Percentiles rank a stretch among this genome's conserved stretches.
Evolutionary conservation across 2,797 vertebrate species (phyloP).

Genomic region (Trematomus bernacchii): DNA sequence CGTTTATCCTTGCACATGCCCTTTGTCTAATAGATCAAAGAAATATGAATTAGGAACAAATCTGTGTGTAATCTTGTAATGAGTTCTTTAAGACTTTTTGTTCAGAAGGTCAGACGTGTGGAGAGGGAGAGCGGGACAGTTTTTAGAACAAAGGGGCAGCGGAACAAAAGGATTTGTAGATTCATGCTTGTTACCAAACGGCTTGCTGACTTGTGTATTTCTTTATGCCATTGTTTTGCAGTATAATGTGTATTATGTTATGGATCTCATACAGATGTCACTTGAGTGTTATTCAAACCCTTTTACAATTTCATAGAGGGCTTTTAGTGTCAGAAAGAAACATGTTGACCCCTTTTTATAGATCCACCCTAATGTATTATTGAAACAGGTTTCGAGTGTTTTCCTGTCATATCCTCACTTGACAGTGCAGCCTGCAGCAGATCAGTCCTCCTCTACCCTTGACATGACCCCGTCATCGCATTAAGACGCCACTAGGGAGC

Average conservation of each 20-base stretch:
- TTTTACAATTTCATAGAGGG: not conserved
- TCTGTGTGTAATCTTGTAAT: constrained; percentile 18
- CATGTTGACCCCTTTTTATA: not conserved
- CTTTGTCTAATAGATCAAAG: not conserved
- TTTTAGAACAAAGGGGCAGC: constrained; percentile 18
- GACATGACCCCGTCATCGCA: constrained; percentile 56
- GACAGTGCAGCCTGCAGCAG: constrained; percentile 25
- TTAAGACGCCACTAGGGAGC: constrained; percentile 59
- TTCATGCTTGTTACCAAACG: constrained; percentile 14
- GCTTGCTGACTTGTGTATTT: constrained; percentile 24
- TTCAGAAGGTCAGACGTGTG: constrained; percentile 26
- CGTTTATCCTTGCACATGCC: not conserved
- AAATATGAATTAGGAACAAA: constrained; percentile 24
- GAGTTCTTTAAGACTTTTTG: constrained; percentile 4
- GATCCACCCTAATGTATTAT: constrained; percentile 41
- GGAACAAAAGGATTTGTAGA: constrained; percentile 11
- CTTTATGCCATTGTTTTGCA: constrained; percentile 14
- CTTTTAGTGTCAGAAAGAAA: constrained; percentile 6
- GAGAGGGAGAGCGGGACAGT: not conserved
- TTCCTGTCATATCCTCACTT: constrained; percentile 36
- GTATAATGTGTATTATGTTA: not conserved
- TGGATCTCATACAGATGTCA: constrained; percentile 4
- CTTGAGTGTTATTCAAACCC: not conserved
- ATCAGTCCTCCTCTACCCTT: constrained; percentile 61
- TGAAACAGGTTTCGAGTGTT: constrained; percentile 30